These are phyloP conservation scores for Chloroceryle inda DNA, from an alignment of 2,797 vertebrate genomes.

Conservation along the genomic window DNA sequence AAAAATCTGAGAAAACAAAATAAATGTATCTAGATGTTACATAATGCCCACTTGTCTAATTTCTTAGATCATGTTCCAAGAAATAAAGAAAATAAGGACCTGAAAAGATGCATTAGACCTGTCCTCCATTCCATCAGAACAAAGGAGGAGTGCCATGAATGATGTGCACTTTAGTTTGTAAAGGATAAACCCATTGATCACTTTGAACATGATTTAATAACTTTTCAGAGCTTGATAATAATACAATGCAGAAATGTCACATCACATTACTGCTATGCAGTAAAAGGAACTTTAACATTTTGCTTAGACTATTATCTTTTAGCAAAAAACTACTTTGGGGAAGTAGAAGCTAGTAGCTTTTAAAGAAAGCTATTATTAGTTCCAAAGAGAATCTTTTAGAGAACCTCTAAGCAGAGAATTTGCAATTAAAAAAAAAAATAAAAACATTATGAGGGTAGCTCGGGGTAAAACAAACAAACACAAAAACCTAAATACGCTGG, in stretches of 20 bases:
- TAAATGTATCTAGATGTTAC: not conserved
- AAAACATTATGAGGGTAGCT: not conserved
- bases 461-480: not conserved
- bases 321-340: not conserved
- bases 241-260: slow-evolving; percentile 23
- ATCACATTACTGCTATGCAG: not conserved
- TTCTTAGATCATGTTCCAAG: slow-evolving; percentile 31
- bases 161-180: not conserved
- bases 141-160: not conserved
- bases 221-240: slow-evolving; percentile 11
- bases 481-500: not conserved
- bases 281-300: slow-evolving; percentile 1
- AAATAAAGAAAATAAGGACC: slow-evolving; percentile 32
- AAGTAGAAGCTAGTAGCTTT: not conserved
- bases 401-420: not conserved
- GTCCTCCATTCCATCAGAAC: not conserved
- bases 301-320: not conserved
- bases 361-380: not conserved
- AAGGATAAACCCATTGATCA: slow-evolving; percentile 58
- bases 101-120: slow-evolving; percentile 23
- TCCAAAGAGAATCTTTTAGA: not conserved
- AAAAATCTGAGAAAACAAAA: not conserved
- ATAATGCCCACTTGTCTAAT: not conserved
- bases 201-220: slow-evolving; percentile 27
- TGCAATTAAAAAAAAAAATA: not conserved